Evolutionary conservation across 1,140 invertebrate species (phyloP), one percentile per base, ranked within the genome.

Genomic region (Heliothis subflexa): DNA sequence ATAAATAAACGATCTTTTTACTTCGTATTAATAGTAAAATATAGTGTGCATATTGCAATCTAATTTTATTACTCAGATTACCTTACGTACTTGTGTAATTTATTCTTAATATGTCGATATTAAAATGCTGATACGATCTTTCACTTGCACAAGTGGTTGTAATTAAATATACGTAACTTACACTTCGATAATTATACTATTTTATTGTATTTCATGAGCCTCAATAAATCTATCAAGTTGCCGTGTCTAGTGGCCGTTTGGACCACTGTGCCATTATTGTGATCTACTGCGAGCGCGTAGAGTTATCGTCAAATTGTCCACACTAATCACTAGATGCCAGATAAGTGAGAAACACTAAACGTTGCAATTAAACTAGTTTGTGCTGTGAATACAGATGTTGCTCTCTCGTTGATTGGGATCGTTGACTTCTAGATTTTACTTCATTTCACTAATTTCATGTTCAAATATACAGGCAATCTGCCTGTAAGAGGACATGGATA

Each of bases 171-270:
- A 55, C 54, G 54, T 55, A 18, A 55, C 9, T 21, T 16, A 4
- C 10, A 9, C 2, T 21, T 57, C 3, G 55, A 3, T 13, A 57
- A 12, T 0, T 25, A 28, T 3, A 25, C 3, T 57, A 62, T 28
- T 66, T 66, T 64, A 47, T 47, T 16, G 40, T 66, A 64, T 64
- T 64, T 33, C 59, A 13, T 40, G 14, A 7, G 11, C 47, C 11
- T 66, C 10, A 66, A 66, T 66, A 16, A 47, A 66, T 66, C 28
- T 66, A 16, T 66, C 40, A 25, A 21, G 62, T 45, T 66, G 4
- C 12, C 62, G 62, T 66, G 62, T 47, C 62, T 66, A 66, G 11
- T 66, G n/a, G 16, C 40, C 62, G 62, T 66, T 66, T 66, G 10
- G 16, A 10, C 62, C 4, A n/a, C 40, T 66, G 62, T 47, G 16